A percentile compares a stretch with the other conserved stretches of the same genome.
These are phyloP conservation scores for Allochrocebus solatus DNA, from an alignment of 2,797 vertebrate species.

Conservation along the genomic window DNA sequence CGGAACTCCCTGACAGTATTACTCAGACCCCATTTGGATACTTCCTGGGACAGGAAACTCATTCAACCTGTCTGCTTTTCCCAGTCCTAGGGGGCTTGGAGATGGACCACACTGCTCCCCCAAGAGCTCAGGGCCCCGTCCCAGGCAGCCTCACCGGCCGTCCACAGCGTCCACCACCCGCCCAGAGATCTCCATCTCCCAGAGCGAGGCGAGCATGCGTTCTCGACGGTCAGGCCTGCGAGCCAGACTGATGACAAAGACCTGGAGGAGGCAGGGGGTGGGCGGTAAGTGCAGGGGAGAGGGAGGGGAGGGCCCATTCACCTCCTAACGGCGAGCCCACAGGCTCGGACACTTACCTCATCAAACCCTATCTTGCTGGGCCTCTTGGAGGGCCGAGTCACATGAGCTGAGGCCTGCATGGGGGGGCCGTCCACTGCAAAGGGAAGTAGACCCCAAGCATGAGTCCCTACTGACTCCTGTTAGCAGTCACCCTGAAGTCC, in stretches of 20 bases:
- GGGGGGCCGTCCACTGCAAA: conserved; percentile 92
- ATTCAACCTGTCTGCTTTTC: background rate
- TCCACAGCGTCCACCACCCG: conserved; percentile 94
- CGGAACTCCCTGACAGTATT: background rate
- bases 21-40: background rate
- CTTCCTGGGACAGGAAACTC: background rate
- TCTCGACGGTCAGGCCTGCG: conserved; percentile 91
- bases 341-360: conserved; percentile 86
- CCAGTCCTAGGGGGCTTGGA: background rate
- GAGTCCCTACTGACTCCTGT: background rate
- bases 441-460: background rate
- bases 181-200: conserved; percentile 91
- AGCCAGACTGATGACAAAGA: conserved; percentile 95
- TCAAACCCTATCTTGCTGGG: conserved; percentile 95
- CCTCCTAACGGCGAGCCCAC: fast-evolving
- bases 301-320: background rate
- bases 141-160: conserved; percentile 87
- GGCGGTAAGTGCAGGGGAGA: background rate
- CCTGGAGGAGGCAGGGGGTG: conserved; percentile 80
- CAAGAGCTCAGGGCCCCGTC: background rate
- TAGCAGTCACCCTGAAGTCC: background rate
- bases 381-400: conserved; percentile 88
- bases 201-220: conserved; percentile 93
- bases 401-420: conserved; percentile 90
- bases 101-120: background rate